These are phyloP conservation scores for Poicephalus gulielmi DNA, from an alignment of 2,113 vertebrate genomes.

Conservation along the genomic window DNA sequence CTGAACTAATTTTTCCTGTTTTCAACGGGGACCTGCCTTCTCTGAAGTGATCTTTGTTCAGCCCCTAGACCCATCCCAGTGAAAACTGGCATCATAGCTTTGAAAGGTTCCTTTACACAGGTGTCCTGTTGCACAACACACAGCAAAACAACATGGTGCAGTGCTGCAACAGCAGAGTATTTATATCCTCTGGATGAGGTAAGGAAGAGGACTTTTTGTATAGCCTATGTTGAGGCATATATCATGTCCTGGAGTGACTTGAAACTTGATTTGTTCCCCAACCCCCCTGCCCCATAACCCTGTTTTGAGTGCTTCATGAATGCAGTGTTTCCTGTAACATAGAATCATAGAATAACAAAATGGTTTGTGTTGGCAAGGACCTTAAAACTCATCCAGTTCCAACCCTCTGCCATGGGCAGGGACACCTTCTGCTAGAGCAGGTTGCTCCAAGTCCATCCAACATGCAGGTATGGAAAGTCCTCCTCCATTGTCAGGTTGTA, in stretches of 20 bases:
- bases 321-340: not conserved
- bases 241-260: not conserved
- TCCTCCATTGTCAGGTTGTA: not conserved
- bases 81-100: not conserved
- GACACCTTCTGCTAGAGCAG: not conserved
- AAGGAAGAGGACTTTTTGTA: not conserved
- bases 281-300: rapidly evolving
- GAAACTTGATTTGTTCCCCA: not conserved
- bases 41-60: not conserved
- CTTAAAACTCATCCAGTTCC: not conserved
- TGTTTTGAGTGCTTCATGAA: not conserved
- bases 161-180: not conserved
- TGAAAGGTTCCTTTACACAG: not conserved
- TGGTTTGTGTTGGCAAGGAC: not conserved
- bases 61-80: not conserved
- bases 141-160: not conserved
- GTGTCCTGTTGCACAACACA: not conserved
- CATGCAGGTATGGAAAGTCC: not conserved
- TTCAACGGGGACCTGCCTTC: not conserved
- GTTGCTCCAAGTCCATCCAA: not conserved
- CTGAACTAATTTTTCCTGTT: not conserved
- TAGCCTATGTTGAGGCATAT: not conserved
- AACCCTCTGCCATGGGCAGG: not conserved
- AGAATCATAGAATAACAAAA: not conserved
- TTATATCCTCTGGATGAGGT: not conserved